A percentile compares a stretch with the other conserved stretches of the same genome.
These are phyloP conservation scores for Pemphredon lugubris DNA, from an alignment of 2,888 invertebrate species.

Conservation along the genomic window DNA sequence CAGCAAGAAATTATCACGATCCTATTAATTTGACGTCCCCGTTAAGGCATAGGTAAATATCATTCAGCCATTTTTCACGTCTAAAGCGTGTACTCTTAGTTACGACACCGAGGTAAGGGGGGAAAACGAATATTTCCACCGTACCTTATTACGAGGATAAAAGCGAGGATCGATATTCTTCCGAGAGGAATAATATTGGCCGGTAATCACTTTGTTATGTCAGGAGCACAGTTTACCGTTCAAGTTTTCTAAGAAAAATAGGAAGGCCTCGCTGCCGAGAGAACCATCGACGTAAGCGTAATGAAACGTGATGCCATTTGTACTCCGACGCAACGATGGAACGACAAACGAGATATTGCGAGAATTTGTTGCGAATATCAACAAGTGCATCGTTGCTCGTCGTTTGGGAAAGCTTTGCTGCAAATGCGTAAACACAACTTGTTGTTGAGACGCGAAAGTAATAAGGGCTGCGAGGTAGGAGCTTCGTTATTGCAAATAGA, in stretches of 20 bases:
- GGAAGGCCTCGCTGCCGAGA: neutral
- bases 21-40: neutral
- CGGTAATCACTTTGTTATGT: neutral
- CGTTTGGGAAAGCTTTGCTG: too few relatives aligned
- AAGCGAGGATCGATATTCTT: neutral
- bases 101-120: neutral
- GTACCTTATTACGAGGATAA: neutral
- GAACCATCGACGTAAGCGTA: neutral
- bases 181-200: neutral
- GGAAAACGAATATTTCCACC: neutral
- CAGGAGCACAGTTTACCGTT: slow-evolving; percentile 1
- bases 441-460: too few relatives aligned
- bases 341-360: neutral
- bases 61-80: neutral
- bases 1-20: neutral
- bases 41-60: neutral
- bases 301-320: neutral
- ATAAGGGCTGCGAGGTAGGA: too few relatives aligned
- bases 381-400: slow-evolving; percentile 4
- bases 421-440: neutral
- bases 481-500: too few relatives aligned
- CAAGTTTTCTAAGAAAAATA: neutral
- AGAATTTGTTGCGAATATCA: neutral
- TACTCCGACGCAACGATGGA: neutral
- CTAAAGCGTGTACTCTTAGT: neutral